Conservation (phyloP, 2,113 vertebrate genomes). For the Holacanthus passer region DNA sequence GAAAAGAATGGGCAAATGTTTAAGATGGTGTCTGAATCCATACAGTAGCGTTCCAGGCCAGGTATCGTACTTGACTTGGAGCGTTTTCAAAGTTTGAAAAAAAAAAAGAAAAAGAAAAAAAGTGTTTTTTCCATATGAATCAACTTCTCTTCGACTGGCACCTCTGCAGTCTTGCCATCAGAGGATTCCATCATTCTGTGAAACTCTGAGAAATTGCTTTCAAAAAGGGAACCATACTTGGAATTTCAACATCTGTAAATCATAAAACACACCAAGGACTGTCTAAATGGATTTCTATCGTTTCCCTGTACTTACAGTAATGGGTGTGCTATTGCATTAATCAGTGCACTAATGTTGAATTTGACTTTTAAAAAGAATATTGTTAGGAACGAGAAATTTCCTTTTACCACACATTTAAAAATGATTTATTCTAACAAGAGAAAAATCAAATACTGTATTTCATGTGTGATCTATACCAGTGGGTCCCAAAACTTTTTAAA, state of each 20-base stretch:
- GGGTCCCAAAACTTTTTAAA: neutral
- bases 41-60: neutral
- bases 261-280: conserved; percentile 11
- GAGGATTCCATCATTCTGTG: conserved; percentile 21
- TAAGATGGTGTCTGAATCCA: conserved; percentile 8
- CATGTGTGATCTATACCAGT: neutral
- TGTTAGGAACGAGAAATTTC: neutral
- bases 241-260: conserved; percentile 3
- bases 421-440: neutral
- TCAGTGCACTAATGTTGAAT: conserved; percentile 22
- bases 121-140: conserved; percentile 33
- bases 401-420: neutral
- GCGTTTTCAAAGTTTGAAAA: conserved; percentile 20
- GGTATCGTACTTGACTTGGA: conserved; percentile 3
- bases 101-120: neutral
- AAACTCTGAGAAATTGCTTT: conserved; percentile 31
- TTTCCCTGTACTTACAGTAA: neutral
- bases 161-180: conserved; percentile 19
- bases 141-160: conserved; percentile 5
- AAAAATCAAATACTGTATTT: neutral
- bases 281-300: neutral
- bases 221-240: neutral
- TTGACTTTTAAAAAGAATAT: neutral
- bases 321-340: neutral
- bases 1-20: neutral